A percentile compares a stretch with the other conserved stretches of the same genome.
phyloP scores from a whole-genome alignment of 1,140 invertebrate genomes.

The Drosophila neocordata region DNA sequence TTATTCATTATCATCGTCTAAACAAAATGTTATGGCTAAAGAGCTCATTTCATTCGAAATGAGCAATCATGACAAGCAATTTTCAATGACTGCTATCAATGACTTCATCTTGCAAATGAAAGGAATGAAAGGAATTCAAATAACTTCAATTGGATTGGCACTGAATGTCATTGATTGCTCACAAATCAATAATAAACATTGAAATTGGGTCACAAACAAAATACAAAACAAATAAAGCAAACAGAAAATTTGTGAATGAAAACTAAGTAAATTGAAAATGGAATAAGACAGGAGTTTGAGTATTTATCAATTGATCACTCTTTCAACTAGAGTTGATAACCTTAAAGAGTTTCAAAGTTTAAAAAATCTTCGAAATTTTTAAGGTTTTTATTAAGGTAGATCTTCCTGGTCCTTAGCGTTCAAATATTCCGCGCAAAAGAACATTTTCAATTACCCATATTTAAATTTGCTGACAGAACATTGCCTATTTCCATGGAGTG shows the following conservation, averaged over 20 bases:
- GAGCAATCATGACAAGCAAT: slow-evolving; percentile 6
- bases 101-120: slow-evolving; percentile 1
- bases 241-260: too few relatives aligned
- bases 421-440: too few relatives aligned
- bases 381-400: too few relatives aligned
- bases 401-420: too few relatives aligned
- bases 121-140: slow-evolving; percentile 2
- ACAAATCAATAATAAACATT: slow-evolving; percentile 3
- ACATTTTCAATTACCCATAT: too few relatives aligned
- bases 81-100: slow-evolving; percentile 1
- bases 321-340: too few relatives aligned
- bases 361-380: too few relatives aligned
- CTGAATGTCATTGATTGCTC: slow-evolving; percentile 4
- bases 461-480: too few relatives aligned
- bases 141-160: slow-evolving; percentile 9
- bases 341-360: too few relatives aligned
- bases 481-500: background rate
- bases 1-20: slow-evolving; percentile 1
- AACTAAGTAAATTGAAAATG: background rate
- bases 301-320: too few relatives aligned
- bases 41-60: background rate
- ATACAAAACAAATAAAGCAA: background rate
- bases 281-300: background rate
- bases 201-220: slow-evolving; percentile 6
- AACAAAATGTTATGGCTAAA: background rate